Base-by-base conservation (phyloP, 2,888 invertebrate species). In the Parnassius mnemosyne region DNA sequence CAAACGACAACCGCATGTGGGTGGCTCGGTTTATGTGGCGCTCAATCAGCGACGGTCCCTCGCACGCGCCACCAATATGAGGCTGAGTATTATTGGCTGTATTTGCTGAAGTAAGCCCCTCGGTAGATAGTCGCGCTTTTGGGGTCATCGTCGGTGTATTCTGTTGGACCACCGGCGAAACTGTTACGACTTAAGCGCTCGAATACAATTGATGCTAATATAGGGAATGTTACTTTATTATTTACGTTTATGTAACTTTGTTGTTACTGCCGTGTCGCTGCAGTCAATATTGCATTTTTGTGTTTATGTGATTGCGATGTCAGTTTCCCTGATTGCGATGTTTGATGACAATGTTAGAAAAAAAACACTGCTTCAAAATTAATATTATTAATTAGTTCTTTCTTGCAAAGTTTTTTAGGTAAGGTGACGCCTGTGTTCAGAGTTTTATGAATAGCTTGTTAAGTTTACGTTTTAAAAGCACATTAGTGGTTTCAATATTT, bases 31-130 rank as follows among this genome's bases (percentile, higher is more conserved):
- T 85, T 85, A 83, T 83, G 76, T 72, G 75, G 72, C 75, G 74
- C 75, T 88, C 85, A 87, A 89, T 90, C 87, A 49, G 49, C 49
- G 86, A 84, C 73, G 83, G 82, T 74, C 75, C 83, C 71, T 78
- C 84, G 88, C 89, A 89, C 87, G 87, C 87, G 87, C 83, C 75
- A 63, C 55, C 42, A 59, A 59, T 57, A 63, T 49, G 43, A 50
- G 51, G 63, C 44, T 47, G 63, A 69, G 70, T 66, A 67, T 57
- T 61, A 61, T 61, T 57, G 57, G 55, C 50, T 34, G 25, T 72
- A 57, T 61, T 57, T 42, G 52, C 52, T 61, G 52, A 43, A 53
- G 52, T 56, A 55, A 46, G 34, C 46, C 42, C 20, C 49, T 34
- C 16, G 16, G 10, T 59, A 47, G 68, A 71, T 72, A 74, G 77